phyloP scores from a whole-genome alignment of 2,113 vertebrate genomes.

The Gobius niger region DNA sequence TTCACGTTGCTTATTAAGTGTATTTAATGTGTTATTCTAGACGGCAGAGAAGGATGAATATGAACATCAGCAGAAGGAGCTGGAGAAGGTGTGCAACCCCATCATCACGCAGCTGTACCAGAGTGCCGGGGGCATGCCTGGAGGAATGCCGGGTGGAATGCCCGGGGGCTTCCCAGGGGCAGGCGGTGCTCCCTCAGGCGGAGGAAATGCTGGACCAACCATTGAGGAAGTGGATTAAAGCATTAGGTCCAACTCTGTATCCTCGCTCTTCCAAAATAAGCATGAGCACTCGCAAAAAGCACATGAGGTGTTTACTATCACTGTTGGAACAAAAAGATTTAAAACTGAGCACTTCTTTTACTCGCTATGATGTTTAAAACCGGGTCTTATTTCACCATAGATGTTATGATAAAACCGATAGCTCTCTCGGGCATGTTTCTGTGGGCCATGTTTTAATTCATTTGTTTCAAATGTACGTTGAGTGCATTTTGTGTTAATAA shows the following conservation, averaged over 20 bases:
- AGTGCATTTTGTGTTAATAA: not conserved
- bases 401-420: not conserved
- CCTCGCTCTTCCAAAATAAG: not conserved
- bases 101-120: slow-evolving; percentile 84
- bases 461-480: not conserved
- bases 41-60: slow-evolving; percentile 85
- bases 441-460: not conserved
- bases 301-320: slow-evolving; percentile 11
- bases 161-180: slow-evolving; percentile 85
- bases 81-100: slow-evolving; percentile 87
- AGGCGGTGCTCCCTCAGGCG: slow-evolving; percentile 72
- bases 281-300: slow-evolving; percentile 15
- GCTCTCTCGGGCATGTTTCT: not conserved
- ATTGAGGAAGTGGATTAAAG: slow-evolving; percentile 82
- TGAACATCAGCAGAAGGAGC: slow-evolving; percentile 95
- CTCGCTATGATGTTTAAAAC: slow-evolving; percentile 12
- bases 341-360: not conserved
- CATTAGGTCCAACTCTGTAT: not conserved
- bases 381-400: not conserved
- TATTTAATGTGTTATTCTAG: not conserved
- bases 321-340: slow-evolving; percentile 4
- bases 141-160: slow-evolving; percentile 89
- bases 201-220: slow-evolving; percentile 79
- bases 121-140: slow-evolving; percentile 79
- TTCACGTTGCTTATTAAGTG: not conserved